Conservation (phyloP, 2,113 vertebrate genomes). For the Vicugna pacos region DNA sequence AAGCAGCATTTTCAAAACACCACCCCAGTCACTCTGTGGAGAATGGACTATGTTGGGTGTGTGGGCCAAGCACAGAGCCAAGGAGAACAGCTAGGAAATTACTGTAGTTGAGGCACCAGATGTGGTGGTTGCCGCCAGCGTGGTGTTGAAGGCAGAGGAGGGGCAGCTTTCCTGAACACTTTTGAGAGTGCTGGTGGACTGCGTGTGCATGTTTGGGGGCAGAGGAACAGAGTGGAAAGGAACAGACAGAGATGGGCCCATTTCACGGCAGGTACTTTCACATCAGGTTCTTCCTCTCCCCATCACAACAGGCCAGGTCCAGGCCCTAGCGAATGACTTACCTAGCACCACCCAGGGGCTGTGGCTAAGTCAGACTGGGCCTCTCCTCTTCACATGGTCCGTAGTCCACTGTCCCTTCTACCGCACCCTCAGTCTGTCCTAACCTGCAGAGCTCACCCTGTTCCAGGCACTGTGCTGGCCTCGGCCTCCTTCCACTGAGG, state of each 20-base stretch:
- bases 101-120: not conserved
- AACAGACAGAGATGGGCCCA: not conserved
- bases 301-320: not conserved
- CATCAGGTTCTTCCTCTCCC: not conserved
- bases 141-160: not conserved
- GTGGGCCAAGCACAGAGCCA: not conserved
- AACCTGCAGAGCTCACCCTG: not conserved
- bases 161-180: not conserved
- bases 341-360: not conserved
- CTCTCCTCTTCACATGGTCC: not conserved
- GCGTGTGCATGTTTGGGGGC: not conserved
- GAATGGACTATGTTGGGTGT: not conserved
- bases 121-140: rapidly evolving
- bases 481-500: not conserved
- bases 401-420: not conserved
- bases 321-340: not conserved
- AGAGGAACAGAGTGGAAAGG: not conserved
- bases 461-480: rapidly evolving
- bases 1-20: not conserved
- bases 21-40: not conserved
- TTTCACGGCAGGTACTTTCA: not conserved
- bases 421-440: not conserved
- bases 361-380: not conserved
- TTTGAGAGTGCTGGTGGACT: no score
- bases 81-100: not conserved